Evolutionary conservation across 2,113 vertebrate genomes (phyloP).

Genomic region (Eudorcas thomsonii): DNA sequence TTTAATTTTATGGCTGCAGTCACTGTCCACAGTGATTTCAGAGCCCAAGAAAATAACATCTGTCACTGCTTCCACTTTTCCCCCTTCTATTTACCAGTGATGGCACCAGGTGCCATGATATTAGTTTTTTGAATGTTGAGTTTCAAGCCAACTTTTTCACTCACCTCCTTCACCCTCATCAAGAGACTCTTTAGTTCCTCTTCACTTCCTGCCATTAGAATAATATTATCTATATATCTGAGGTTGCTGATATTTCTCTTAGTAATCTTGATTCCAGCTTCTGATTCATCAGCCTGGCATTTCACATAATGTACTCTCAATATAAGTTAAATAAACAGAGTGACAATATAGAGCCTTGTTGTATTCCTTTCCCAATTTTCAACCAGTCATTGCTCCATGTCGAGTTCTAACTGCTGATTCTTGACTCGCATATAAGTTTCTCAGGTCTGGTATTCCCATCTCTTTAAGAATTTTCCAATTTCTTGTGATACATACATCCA

Average conservation of each 20-base stretch:
- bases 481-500: neutral
- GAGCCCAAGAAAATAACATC: neutral
- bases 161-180: neutral
- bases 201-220: neutral
- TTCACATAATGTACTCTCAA: neutral
- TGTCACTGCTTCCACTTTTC: neutral
- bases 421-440: neutral
- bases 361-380: neutral
- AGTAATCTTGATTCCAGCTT: neutral
- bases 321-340: neutral
- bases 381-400: neutral
- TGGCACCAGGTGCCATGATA: neutral
- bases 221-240: neutral
- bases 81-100: neutral
- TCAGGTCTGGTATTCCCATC: neutral
- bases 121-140: neutral
- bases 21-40: neutral
- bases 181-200: neutral
- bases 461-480: neutral
- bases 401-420: neutral
- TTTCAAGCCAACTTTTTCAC: neutral
- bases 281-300: neutral
- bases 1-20: neutral
- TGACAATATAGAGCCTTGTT: neutral
- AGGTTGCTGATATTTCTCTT: neutral